Conservation (phyloP, 2,888 invertebrate species). For the Lasiommata megera region DNA sequence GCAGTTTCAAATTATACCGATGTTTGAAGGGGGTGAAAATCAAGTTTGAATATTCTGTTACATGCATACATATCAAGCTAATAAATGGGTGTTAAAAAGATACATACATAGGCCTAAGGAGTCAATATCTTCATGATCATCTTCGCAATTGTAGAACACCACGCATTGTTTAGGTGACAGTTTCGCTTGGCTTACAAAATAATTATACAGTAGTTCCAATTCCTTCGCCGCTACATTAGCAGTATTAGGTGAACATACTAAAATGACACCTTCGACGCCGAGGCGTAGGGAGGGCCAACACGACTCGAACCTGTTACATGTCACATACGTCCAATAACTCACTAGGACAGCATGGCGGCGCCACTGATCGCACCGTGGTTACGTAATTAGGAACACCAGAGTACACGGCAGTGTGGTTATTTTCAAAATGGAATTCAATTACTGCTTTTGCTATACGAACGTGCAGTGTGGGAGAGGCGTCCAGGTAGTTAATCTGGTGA, state of each 20-base stretch:
- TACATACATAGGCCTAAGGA: slow-evolving; percentile 76
- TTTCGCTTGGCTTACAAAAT: slow-evolving; percentile 85
- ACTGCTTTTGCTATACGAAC: too few species aligned
- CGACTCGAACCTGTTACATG: slow-evolving; percentile 83
- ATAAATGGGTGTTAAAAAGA: neutral
- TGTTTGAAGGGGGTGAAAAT: too few species aligned
- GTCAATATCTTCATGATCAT: slow-evolving; percentile 69
- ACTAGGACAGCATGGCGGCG: too few species aligned
- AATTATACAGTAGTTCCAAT: slow-evolving; percentile 83
- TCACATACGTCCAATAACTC: too few species aligned
- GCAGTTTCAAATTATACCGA: too few species aligned
- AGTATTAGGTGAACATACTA: slow-evolving; percentile 83
- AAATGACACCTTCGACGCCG: slow-evolving; percentile 85
- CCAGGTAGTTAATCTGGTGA: too few species aligned
- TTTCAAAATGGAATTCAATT: too few species aligned
- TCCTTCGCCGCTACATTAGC: slow-evolving; percentile 76
- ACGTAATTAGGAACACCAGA: too few species aligned
- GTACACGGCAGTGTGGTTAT: too few species aligned
- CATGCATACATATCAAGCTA: neutral
- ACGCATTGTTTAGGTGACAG: slow-evolving; percentile 85
- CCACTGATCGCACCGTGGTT: too few species aligned
- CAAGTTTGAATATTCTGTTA: too few species aligned
- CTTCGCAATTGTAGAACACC: slow-evolving; percentile 80
- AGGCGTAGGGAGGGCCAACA: slow-evolving; percentile 89
- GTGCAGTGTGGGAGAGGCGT: too few species aligned